Conservation (phyloP, 2,113 vertebrate species). For the Macaca fascicularis region T2T-MFA8v1.1 NC_088377.1:171610501-171611000, state of each 20-base stretch:
- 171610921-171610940: constrained; percentile 61
- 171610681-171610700: neutral
- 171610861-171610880: neutral
- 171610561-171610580: constrained; percentile 65
- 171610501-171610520: constrained; percentile 50
- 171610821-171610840: constrained; percentile 56
- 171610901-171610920: constrained; percentile 58
- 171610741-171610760: constrained; percentile 23
- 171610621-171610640: neutral
- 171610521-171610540: constrained; percentile 33
- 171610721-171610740: constrained; percentile 14
- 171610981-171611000: constrained; percentile 47
- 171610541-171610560: constrained; percentile 44
- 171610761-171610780: constrained; percentile 54
- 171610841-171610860: constrained; percentile 49
- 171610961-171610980: constrained; percentile 44
- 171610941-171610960: constrained; percentile 48
- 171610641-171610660: neutral
- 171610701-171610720: constrained; percentile 22
- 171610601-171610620: neutral
- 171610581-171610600: constrained; percentile 11
- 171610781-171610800: constrained; percentile 5
- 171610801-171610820: constrained; percentile 48
- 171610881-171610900: constrained; percentile 10
- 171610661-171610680: neutral